These are phyloP conservation scores for Pseudococcus longispinus DNA, from an alignment of 2,888 invertebrate genomes.

Conservation along the genomic window DNA sequence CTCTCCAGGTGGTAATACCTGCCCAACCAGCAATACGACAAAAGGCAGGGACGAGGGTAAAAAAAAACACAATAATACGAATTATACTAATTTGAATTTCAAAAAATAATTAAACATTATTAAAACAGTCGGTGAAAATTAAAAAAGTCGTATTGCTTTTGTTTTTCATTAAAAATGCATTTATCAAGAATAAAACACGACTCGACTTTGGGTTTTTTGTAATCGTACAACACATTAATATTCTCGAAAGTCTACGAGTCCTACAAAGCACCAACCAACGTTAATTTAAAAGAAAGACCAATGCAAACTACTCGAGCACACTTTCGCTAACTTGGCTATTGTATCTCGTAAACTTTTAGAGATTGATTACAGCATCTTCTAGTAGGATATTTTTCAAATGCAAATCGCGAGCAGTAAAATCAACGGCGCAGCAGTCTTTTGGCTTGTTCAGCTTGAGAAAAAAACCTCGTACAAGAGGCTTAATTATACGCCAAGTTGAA, in stretches of 20 bases:
- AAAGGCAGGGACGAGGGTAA: not conserved
- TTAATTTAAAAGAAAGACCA: too few relatives aligned
- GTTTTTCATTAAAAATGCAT: not conserved
- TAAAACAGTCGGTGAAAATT: not conserved
- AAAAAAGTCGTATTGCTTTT: not conserved
- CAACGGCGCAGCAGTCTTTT: not conserved
- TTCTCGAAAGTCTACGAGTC: not conserved
- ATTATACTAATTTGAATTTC: not conserved
- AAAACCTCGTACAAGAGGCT: not conserved
- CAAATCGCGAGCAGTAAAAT: not conserved
- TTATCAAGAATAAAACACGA: not conserved
- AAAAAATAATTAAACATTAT: not conserved
- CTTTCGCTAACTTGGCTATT: not conserved
- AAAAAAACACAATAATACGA: not conserved
- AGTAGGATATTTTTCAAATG: not conserved
- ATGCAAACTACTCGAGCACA: not conserved
- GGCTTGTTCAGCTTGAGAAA: not conserved
- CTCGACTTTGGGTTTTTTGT: not conserved
- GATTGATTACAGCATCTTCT: not conserved
- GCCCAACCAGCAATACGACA: not conserved
- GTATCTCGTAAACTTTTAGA: not conserved
- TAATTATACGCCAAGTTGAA: constrained; percentile 4
- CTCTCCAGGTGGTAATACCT: not conserved
- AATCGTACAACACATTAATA: not conserved
- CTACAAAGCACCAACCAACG: not conserved